Percentiles rank a stretch among this genome's conserved stretches.
Conservation (phyloP, 2,113 vertebrate genomes). For the Pomatorhinus ruficollis region DNA sequence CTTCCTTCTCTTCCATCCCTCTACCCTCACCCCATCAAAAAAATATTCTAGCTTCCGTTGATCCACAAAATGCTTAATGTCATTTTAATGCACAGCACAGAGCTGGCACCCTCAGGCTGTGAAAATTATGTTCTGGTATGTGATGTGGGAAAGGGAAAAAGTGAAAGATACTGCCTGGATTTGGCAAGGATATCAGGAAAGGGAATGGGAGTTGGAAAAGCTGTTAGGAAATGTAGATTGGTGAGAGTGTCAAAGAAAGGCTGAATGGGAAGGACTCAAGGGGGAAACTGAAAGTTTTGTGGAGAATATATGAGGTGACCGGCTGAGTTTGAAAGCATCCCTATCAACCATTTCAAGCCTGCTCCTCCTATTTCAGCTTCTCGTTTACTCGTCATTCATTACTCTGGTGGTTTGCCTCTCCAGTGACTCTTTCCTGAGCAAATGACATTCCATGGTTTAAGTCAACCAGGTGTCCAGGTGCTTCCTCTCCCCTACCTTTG, state of each 20-base stretch:
- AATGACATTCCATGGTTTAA: conserved; percentile 47
- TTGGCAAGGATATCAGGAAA: conserved; percentile 57
- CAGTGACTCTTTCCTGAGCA: conserved; percentile 26
- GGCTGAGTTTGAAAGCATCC: conserved; percentile 36
- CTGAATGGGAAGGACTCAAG: conserved; percentile 16
- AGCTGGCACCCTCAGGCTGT: conserved; percentile 46
- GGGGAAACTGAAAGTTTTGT: conserved; percentile 42
- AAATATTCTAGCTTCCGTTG: conserved; percentile 51
- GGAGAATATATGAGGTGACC: conserved; percentile 53
- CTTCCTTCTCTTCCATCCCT: conserved; percentile 12
- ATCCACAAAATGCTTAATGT: conserved; percentile 29
- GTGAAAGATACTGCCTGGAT: conserved; percentile 47
- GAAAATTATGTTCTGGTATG: conserved; percentile 58
- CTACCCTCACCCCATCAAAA: conserved; percentile 44
- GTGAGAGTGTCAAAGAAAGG: conserved; percentile 51
- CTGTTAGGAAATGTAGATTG: conserved; percentile 61
- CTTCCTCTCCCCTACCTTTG: conserved; percentile 17
- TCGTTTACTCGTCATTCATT: not conserved
- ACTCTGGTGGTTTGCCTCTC: conserved; percentile 25
- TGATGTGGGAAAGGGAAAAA: conserved; percentile 52
- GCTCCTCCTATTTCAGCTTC: conserved; percentile 50
- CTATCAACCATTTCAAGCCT: conserved; percentile 44
- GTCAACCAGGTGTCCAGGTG: conserved; percentile 40
- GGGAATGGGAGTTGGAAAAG: conserved; percentile 53
- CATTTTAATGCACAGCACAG: conserved; percentile 51